Evolutionary conservation across 2,113 vertebrate genomes (phyloP).

Genomic region (Brachirus orientalis): DNA sequence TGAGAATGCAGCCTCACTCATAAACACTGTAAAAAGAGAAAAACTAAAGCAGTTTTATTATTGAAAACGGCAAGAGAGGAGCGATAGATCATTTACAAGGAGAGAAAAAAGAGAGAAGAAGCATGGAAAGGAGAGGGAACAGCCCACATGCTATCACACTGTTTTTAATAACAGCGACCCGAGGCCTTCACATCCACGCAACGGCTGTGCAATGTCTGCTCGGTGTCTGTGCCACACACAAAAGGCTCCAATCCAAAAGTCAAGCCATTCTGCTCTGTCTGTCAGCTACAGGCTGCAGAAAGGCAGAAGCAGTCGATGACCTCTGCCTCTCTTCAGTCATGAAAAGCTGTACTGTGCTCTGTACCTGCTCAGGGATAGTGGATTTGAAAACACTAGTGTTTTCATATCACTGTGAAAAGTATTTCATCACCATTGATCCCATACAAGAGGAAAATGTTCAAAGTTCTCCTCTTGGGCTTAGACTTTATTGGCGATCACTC

Average conservation of each 20-base stretch:
- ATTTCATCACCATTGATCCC: too few species aligned
- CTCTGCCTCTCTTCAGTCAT: constrained; percentile 35
- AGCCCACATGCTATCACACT: constrained; percentile 82
- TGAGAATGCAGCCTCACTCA: constrained; percentile 36
- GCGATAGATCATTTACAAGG: constrained; percentile 55
- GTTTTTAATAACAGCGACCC: constrained; percentile 82
- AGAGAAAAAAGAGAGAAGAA: constrained; percentile 71
- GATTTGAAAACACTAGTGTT: not conserved
- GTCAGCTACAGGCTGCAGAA: constrained; percentile 62
- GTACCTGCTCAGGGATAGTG: not conserved
- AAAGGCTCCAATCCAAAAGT: constrained; percentile 69
- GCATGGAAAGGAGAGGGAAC: constrained; percentile 69
- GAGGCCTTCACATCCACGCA: constrained; percentile 80
- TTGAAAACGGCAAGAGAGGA: constrained; percentile 57
- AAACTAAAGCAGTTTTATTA: constrained; percentile 25
- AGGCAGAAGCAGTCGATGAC: constrained; percentile 47
- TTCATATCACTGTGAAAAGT: not conserved
- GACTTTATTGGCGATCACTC: too few species aligned
- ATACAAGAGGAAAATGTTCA: too few species aligned
- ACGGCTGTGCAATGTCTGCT: constrained; percentile 82
- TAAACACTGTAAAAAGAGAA: constrained; percentile 40
- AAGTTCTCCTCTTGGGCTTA: too few species aligned
- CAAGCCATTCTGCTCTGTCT: constrained; percentile 74
- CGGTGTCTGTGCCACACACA: constrained; percentile 76
- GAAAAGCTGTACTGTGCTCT: not conserved